Evolutionary conservation across 1,140 invertebrate species (phyloP).

Genomic region (Spodoptera frugiperda): DNA sequence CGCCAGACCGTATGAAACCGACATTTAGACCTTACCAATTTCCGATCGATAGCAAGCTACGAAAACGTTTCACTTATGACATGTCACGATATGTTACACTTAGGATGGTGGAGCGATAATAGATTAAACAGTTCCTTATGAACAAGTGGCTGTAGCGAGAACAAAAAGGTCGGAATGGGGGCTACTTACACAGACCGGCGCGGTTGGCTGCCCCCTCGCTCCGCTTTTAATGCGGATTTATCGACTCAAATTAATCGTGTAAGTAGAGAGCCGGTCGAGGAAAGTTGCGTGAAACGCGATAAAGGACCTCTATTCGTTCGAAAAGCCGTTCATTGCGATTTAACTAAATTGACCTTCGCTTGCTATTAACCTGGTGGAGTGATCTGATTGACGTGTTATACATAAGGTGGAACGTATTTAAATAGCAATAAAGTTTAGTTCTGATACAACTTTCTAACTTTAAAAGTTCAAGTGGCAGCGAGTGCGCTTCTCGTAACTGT

Average conservation of each 20-base stretch:
- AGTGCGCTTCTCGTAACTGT: background rate
- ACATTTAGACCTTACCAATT: constrained; percentile 62
- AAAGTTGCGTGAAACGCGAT: constrained; percentile 81
- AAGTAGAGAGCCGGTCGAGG: constrained; percentile 74
- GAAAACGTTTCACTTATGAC: constrained; percentile 56
- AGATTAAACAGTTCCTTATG: constrained; percentile 61
- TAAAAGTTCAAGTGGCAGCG: background rate
- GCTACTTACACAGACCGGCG: constrained; percentile 71
- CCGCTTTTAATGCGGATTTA: constrained; percentile 84
- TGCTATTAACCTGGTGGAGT: constrained; percentile 54
- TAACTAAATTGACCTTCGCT: constrained; percentile 66
- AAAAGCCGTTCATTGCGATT: constrained; percentile 67
- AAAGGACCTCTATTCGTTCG: constrained; percentile 73
- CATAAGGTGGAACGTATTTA: background rate
- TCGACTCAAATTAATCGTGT: constrained; percentile 85
- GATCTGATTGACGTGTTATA: constrained; percentile 6
- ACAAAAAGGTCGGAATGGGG: constrained; percentile 76
- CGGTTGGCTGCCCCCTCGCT: constrained; percentile 74
- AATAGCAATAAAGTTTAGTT: no score
- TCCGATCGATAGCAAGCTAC: constrained; percentile 60
- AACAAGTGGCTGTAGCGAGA: constrained; percentile 63
- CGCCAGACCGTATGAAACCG: constrained; percentile 56
- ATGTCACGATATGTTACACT: constrained; percentile 56
- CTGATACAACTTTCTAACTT: background rate
- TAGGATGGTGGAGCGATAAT: constrained; percentile 62